These are phyloP conservation scores for Thelaira solivaga DNA, from an alignment of 2,888 invertebrate genomes.

Conservation along the genomic window DNA sequence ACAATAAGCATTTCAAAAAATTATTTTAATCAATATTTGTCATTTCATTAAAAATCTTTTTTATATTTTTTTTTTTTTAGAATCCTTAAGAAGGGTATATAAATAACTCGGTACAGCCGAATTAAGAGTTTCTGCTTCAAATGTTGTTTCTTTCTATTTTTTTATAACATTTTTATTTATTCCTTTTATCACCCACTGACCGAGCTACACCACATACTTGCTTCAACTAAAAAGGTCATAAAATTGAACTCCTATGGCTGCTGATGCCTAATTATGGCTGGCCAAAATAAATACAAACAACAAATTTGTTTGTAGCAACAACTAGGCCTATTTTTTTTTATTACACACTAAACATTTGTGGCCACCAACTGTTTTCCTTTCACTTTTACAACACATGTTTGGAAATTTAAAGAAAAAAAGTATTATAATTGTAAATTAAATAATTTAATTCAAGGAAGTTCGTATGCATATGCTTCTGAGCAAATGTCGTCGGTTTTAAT, in stretches of 20 bases:
- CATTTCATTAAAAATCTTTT: too few relatives aligned
- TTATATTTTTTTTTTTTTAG: too few relatives aligned
- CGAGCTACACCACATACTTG: conserved; percentile 2
- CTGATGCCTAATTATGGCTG: conserved; percentile 16
- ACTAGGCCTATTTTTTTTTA: background rate
- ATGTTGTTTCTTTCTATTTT: too few relatives aligned
- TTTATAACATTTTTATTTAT: conserved; percentile 65
- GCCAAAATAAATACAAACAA: conserved; percentile 6
- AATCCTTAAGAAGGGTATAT: too few relatives aligned
- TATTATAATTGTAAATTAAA: background rate
- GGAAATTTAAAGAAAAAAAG: too few relatives aligned
- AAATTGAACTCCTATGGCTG: conserved; percentile 44
- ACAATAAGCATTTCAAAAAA: too few relatives aligned
- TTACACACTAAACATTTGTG: conserved; percentile 6
- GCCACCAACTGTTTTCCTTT: conserved; percentile 19
- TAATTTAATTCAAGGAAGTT: conserved; percentile 1
- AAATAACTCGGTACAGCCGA: too few relatives aligned
- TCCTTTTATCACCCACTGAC: background rate
- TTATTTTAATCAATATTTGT: too few relatives aligned
- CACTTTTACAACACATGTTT: conserved; percentile 12
- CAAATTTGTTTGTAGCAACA: background rate
- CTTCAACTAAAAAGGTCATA: conserved; percentile 34
- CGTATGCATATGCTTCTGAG: background rate
- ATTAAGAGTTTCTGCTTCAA: too few relatives aligned
- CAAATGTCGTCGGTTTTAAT: background rate